phyloP scores from a whole-genome alignment of 2,113 vertebrate genomes.

The Camelus bactrianus region DNA sequence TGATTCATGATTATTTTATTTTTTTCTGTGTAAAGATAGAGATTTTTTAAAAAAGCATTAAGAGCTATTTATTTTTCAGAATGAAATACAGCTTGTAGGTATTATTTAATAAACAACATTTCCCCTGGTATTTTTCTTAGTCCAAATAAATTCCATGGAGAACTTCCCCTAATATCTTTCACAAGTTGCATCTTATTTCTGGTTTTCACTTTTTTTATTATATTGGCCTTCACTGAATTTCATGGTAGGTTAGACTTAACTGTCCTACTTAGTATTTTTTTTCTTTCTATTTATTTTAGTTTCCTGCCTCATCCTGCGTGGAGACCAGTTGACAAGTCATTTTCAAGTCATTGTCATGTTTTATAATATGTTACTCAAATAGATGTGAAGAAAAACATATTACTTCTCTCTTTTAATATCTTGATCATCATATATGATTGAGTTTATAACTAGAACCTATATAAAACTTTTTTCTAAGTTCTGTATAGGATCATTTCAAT shows the following conservation, averaged over 20 bases:
- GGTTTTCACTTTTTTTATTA: background rate
- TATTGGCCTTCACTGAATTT: background rate
- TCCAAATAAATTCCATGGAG: background rate
- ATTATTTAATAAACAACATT: background rate
- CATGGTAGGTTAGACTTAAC: background rate
- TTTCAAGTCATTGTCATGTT: background rate
- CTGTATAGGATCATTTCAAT: background rate
- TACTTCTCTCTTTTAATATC: background rate
- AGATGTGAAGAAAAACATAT: background rate
- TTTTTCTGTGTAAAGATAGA: background rate
- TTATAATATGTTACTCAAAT: background rate
- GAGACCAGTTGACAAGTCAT: background rate
- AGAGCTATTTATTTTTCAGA: background rate
- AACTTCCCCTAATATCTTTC: background rate
- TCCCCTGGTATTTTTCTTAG: slow-evolving; percentile 1
- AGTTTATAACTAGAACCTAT: background rate
- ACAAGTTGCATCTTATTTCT: background rate
- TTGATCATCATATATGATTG: background rate
- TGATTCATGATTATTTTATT: background rate
- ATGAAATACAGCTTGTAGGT: background rate
- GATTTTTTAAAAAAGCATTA: slow-evolving; percentile 5
- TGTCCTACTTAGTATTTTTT: background rate
- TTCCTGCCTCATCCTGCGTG: background rate
- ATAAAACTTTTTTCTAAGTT: background rate
- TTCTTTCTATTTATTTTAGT: background rate